A percentile compares a stretch with the other conserved stretches of the same genome.
phyloP scores from a whole-genome alignment of 2,888 invertebrate species.

The Polietes domitor region DNA sequence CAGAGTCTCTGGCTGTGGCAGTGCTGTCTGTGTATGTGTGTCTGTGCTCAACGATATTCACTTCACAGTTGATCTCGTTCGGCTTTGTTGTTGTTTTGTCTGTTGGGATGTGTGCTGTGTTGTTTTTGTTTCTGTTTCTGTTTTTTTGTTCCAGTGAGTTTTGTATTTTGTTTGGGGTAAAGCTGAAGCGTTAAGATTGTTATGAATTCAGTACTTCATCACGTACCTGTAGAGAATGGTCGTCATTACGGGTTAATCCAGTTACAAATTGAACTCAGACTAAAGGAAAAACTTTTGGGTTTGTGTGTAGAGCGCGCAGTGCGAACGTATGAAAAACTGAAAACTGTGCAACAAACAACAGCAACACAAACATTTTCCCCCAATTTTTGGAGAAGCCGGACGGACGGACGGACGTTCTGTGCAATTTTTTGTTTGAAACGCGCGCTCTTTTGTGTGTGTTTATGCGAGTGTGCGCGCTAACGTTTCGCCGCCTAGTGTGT shows the following conservation, averaged over 20 bases:
- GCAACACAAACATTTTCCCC: background rate
- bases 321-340: slow-evolving; percentile 68
- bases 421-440: slow-evolving; percentile 3
- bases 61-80: slow-evolving; percentile 67
- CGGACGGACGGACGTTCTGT: too few relatives aligned
- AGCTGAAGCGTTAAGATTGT: slow-evolving; percentile 70
- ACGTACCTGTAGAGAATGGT: slow-evolving; percentile 70
- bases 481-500: background rate
- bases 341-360: slow-evolving; percentile 41
- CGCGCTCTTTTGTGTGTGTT: slow-evolving; percentile 23
- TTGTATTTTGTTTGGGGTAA: slow-evolving; percentile 68
- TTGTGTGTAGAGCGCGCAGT: slow-evolving; percentile 68
- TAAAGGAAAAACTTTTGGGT: slow-evolving; percentile 45
- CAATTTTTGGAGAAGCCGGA: background rate
- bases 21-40: slow-evolving; percentile 35
- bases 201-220: slow-evolving; percentile 71
- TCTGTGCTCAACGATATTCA: slow-evolving; percentile 56
- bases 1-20: slow-evolving; percentile 8
- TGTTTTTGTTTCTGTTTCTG: slow-evolving; percentile 31
- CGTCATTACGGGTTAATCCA: slow-evolving; percentile 68
- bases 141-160: slow-evolving; percentile 43
- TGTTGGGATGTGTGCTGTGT: slow-evolving; percentile 59
- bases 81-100: slow-evolving; percentile 54
- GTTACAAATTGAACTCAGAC: slow-evolving; percentile 58
- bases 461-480: background rate